Evolutionary conservation across 2,888 invertebrate species (phyloP), one percentile per base, ranked within the genome.

Genomic region (Amphipoea oculea): DNA sequence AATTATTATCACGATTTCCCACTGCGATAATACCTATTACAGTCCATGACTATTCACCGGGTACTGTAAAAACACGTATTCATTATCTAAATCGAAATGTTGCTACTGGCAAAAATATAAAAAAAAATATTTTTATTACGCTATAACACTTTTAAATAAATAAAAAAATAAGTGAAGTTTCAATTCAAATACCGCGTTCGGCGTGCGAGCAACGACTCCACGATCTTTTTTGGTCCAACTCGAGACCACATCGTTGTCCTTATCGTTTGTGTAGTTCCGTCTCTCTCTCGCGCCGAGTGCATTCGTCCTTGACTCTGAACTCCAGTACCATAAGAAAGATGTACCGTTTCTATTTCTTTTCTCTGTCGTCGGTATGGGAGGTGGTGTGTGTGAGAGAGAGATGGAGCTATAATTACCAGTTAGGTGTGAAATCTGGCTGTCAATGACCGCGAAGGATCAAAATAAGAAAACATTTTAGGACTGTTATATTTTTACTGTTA

Each of bases 361-460:
- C 95, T 93, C 91, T 87, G 84, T 93, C 90, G 80, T n/a, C 51
- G 75, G 23, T 81, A 73, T 51, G 57, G 45, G 69, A 48, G 14
- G 78, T 84, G 73, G 68, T 69, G 60, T 73, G 75, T 48, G 92
- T 86, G 78, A 54, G 93, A 95, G 68, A 78, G 94, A 92, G 94
- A 93, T 63, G 78, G 87, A 36, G 82, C 81, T 93, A 90, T 86
- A 92, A 94, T 94, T 94, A 94, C 91, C 92, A 91, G 91, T 89
- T 92, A 89, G 89, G 93, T 93, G 94, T 94, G 90, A 94, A 93
- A 92, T 92, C 92, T 91, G 92, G 87, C 95, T 94, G 96, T 96
- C 96, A 96, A 94, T 96, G 96, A 96, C 96, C 96, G 94, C 82
- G 89, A 93, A 95, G 95, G 95, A 95, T 94, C 92, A 94, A 95